phyloP scores from a whole-genome alignment of 2,797 vertebrate species.

The Myripristis jacobus region DNA sequence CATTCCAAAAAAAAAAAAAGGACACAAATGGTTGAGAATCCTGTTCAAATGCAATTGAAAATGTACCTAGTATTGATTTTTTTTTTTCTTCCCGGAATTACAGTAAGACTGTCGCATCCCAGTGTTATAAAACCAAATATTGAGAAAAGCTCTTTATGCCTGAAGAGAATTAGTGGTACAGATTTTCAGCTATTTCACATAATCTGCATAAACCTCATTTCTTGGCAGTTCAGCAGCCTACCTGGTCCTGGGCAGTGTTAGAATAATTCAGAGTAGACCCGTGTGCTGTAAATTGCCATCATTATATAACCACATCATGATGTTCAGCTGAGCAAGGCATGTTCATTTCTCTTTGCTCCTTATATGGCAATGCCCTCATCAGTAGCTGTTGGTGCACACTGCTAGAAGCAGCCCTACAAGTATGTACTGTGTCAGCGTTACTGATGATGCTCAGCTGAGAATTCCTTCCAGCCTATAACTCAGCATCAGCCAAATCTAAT shows the following conservation, averaged over 20 bases:
- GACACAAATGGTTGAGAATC: not conserved
- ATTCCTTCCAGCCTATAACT: not conserved
- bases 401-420: constrained; percentile 4
- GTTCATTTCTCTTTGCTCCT: constrained; percentile 47
- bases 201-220: constrained; percentile 57
- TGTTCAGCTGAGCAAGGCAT: constrained; percentile 45
- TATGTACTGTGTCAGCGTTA: constrained; percentile 30
- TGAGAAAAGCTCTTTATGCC: constrained; percentile 54
- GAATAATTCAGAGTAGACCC: constrained; percentile 30
- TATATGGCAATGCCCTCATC: constrained; percentile 12
- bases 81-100: not conserved
- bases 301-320: constrained; percentile 53
- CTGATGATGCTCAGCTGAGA: constrained; percentile 12
- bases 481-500: constrained; percentile 21
- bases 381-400: constrained; percentile 3
- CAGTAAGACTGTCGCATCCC: not conserved
- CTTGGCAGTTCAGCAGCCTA: constrained; percentile 45
- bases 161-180: constrained; percentile 32
- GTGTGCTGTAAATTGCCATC: constrained; percentile 56
- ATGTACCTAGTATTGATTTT: not conserved
- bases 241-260: constrained; percentile 45
- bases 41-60: constrained; percentile 1
- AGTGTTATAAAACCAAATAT: constrained; percentile 39
- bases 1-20: constrained; percentile 19
- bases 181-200: constrained; percentile 52